Base-by-base conservation (phyloP, 1,140 invertebrate genomes). In the Coboldia fuscipes region DNA sequence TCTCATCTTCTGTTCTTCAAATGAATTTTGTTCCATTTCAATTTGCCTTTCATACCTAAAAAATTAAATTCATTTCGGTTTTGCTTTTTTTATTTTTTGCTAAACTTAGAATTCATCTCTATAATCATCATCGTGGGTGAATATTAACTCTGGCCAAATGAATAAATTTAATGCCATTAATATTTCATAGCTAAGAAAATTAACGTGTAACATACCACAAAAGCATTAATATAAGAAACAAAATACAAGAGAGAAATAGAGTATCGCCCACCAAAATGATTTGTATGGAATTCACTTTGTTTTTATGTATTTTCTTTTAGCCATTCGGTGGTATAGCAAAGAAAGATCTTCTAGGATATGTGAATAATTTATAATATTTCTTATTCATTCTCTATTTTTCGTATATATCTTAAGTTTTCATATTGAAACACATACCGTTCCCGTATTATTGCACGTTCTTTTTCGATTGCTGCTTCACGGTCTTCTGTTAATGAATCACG, bases 41-140 rank as follows among this genome's bases (percentile, higher is more conserved):
- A 66, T 44, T 40, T 67, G 55, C 9, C 62, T 54, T 41, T 68
- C 62, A n/a, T 63, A 57, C 26, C 60, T 62, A 24, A 9, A 33
- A 17, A 33, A 33, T 31, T 29, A 31, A 9, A 39, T 24, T 19
- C 4, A 22, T 24, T 16, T 7, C 5, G n/a, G 8, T 27, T 26
- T 34, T 20, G 13, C 9, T 10, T 28, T 30, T 16, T 17, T 9
- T n/a, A 35, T 17, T 16, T 33, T n/a, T 21, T 36, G 16, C 16
- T 33, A 17, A n/a, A n/a, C n/a, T n/a, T n/a, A n/a, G n/a, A n/a
- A n/a, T n/a, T n/a, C n/a, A n/a, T n/a, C n/a, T n/a, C n/a, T n/a
- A n/a, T n/a, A n/a, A n/a, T n/a, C n/a, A n/a, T n/a, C n/a, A n/a
- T n/a, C n/a, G n/a, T n/a, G n/a, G n/a, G n/a, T n/a, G n/a, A n/a